A percentile compares a stretch with the other conserved stretches of the same genome.
These are phyloP conservation scores for Drosophila truncata DNA, from an alignment of 1,140 invertebrate species.

Conservation along the genomic window DNA sequence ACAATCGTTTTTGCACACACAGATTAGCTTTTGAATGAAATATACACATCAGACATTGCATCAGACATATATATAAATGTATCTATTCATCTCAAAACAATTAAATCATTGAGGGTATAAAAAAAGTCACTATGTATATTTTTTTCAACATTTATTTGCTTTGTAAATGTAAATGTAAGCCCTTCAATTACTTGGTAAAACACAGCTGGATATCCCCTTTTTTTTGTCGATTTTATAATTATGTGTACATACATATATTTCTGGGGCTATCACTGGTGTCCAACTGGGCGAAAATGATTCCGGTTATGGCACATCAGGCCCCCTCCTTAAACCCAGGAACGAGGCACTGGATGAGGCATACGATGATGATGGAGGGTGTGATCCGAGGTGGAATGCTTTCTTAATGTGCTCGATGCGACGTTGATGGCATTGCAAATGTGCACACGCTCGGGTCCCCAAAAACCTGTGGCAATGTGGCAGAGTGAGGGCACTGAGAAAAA, in stretches of 20 bases:
- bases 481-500: slow-evolving; percentile 3
- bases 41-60: neutral
- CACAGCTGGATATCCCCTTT: slow-evolving; percentile 4
- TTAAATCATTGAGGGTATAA: neutral
- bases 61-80: neutral
- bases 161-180: neutral
- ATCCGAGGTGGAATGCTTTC: slow-evolving; percentile 42
- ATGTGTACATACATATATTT: slow-evolving; percentile 25
- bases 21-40: slow-evolving; percentile 12
- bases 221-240: slow-evolving; percentile 57
- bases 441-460: slow-evolving; percentile 50
- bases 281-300: slow-evolving; percentile 31
- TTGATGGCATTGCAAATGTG: slow-evolving; percentile 72
- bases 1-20: slow-evolving; percentile 4
- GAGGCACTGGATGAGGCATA: slow-evolving; percentile 12
- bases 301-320: neutral
- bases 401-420: slow-evolving; percentile 65
- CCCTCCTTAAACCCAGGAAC: too few relatives aligned
- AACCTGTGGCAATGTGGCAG: slow-evolving; percentile 15
- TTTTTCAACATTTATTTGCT: neutral
- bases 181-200: neutral
- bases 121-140: neutral
- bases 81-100: neutral
- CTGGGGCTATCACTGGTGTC: slow-evolving; percentile 36
- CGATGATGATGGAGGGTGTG: slow-evolving; percentile 21